Evolutionary conservation across 2,113 vertebrate species (phyloP), one percentile per base, ranked within the genome.

Genomic region (Sebastes fasciatus): DNA sequence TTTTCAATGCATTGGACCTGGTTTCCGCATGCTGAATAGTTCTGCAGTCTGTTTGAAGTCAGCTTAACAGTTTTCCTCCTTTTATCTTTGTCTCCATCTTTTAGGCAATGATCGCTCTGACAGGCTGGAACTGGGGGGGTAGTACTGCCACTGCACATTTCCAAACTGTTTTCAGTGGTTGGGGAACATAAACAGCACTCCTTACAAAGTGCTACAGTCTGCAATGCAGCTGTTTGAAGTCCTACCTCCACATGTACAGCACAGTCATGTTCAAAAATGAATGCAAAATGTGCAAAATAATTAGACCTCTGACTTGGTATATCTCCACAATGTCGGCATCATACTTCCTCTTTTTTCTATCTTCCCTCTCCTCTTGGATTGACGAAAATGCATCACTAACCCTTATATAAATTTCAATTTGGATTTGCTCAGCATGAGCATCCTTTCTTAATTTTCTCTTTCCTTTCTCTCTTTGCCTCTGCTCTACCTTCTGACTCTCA

Each of bases 31-130:
- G 21, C 45, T 23, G 14, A 80, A 52, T 68, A 68, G 48, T 78
- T 80, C 72, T 82, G 65, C 66, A 85, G 66, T 86, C 79, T 80
- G 74, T 84, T 68, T 89, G 75, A 72, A 83, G 45, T 80, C 69
- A 54, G 66, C 63, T 63, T 34, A 69, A 79, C 77, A 73, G 19
- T 79, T 75, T 23, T 68, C 58, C 34, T 71, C 48, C 51, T 45
- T 48, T 61, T 62, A 57, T 72, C 60, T 78, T 46, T n/a, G 2
- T 83, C 71, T 79, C 52, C 61, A 78, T 79, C 65, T 75, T 3
- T 52, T 34, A 34, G 19, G 34, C 71, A 72, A 54, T 10, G 49
- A 55, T 87, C 61, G 26, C 45, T 34, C 45, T 81, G 64, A 83
- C 63, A 34, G 23, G 74, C 58, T 67, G 73, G 17, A 80, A 70